Percentiles rank a stretch among this genome's conserved stretches.
phyloP scores from a whole-genome alignment of 2,113 vertebrate genomes.

The Bufo gargarizans region DNA sequence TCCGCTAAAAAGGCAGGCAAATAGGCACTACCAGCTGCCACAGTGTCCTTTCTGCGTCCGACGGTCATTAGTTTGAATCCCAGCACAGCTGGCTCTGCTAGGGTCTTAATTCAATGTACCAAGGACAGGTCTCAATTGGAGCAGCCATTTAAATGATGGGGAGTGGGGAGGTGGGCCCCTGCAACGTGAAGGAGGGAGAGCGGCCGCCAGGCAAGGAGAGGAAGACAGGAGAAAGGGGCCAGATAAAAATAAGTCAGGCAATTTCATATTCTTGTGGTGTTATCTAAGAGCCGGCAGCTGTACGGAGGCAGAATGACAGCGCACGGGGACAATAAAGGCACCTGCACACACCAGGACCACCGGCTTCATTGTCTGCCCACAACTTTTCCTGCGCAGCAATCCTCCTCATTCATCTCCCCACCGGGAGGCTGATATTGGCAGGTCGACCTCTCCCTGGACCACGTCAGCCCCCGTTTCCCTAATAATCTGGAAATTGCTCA shows the following conservation, averaged over 20 bases:
- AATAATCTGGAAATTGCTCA: background rate
- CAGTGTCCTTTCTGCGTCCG: constrained; percentile 74
- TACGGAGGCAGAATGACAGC: constrained; percentile 61
- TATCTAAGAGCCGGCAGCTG: constrained; percentile 67
- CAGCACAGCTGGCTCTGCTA: constrained; percentile 74
- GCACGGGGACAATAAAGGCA: constrained; percentile 39
- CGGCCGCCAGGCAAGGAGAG: constrained; percentile 42
- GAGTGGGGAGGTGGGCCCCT: constrained; percentile 60
- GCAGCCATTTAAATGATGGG: constrained; percentile 66
- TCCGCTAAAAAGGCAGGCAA: constrained; percentile 60
- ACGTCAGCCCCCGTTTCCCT: background rate
- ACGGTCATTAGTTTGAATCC: constrained; percentile 74
- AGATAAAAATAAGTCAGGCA: constrained; percentile 59
- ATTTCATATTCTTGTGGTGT: constrained; percentile 66
- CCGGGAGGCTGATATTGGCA: too few species aligned
- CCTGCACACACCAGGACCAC: constrained; percentile 50
- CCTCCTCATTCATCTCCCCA: background rate
- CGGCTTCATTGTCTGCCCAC: constrained; percentile 25
- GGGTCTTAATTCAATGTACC: constrained; percentile 71
- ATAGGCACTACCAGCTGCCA: constrained; percentile 72
- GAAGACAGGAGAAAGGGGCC: constrained; percentile 51
- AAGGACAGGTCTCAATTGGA: constrained; percentile 70
- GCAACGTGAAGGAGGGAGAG: constrained; percentile 57
- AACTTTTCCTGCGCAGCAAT: constrained; percentile 16
- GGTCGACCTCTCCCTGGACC: background rate